Evolutionary conservation across 2,888 invertebrate genomes (phyloP), one percentile per base, ranked within the genome.

Genomic region (Pachliopta kotzebuea): DNA sequence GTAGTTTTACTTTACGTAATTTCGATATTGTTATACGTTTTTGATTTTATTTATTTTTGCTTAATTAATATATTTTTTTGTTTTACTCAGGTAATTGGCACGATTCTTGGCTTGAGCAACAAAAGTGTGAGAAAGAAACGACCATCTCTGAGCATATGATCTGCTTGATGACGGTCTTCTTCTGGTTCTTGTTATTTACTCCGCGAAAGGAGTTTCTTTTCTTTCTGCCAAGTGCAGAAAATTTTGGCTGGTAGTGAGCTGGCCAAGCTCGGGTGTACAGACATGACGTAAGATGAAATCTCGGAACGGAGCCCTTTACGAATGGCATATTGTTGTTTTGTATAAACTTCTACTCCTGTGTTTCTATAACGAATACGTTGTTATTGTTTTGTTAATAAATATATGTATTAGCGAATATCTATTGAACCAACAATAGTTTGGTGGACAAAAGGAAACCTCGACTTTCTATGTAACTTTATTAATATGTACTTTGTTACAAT

Each of bases 41-140:
- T n/a, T n/a, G 7, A n/a, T 45, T 4, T 7, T n/a, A 45, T 7
- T 45, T n/a, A 45, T 18, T 45, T n/a, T n/a, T n/a, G 1, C 6
- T 45, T 62, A 42, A 57, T 21, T 62, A 26, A 62, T 17, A 23
- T 37, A 50, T 57, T 59, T 20, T 45, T 42, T 54, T 24, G 8
- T 68, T 75, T 72, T 70, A 29, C 70, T 42, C 85, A 93, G 93
- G 93, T 93, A 72, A 93, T 96, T 80, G 96, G 96, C 67, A 94
- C 95, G 76, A 95, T 96, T 74, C 95, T 96, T 76, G 95, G 96
- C 7, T 93, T 95, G 79, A 95, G 95, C 84, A 95, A 94, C 77
- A 95, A 95, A 81, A 94, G 94, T 73, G 95, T 95, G 71, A 92
- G 95, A 76, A 96, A 95, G 92, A 96, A 96, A 90, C 92, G 96